Evolutionary conservation across 1,140 invertebrate genomes (phyloP), one percentile per base, ranked within the genome.

Genomic region (Cyphomyrmex costatus): DNA sequence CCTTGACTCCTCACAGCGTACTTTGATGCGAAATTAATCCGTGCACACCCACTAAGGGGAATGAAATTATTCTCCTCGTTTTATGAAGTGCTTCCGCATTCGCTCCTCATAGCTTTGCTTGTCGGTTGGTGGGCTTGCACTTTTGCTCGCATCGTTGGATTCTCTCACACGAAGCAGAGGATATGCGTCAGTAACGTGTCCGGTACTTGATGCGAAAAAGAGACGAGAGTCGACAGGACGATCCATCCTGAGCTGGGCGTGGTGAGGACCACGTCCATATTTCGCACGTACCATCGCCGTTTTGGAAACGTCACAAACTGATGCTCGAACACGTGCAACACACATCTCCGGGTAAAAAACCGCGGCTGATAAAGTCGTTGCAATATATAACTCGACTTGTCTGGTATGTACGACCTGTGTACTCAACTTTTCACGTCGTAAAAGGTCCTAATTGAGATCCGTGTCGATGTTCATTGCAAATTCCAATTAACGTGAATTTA

Each of bases 41-140:
- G 6, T 19, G 68, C n/a, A 36, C 49, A 65, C 30, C 51, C 51
- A 33, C 33, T 19, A 60, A 49, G 68, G 0, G 10, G 36, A 42
- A 42, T 33, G 46, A 73, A 89, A 89, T 88, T 88, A 85, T 88
- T 88, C 79, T 46, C 51, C 49, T n/a, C 27, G 73, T 85, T 88
- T 88, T 42, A 85, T 42, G 16, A 33, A 73, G 36, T 70, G 49
- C 68, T 61, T 36, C 66, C 70, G 53, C 46, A 60, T 42, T 46
- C 58, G 73, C 27, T 79, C 68, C 27, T 60, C 61, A 27, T 30
- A 19, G 63, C 61, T 66, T 61, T 46, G 53, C 63, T n/a, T 3
- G 51, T 36, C 27, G 8, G 36, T 24, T 1, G 33, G 27, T 51
- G n/a, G 16, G 36, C 24, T 61, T 51, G 36, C 33, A 53, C 53